Percentiles rank a stretch among this genome's conserved stretches.
These are phyloP conservation scores for Drosophila hydei DNA, from an alignment of 1,140 invertebrate genomes.

Conservation along the genomic window DNA sequence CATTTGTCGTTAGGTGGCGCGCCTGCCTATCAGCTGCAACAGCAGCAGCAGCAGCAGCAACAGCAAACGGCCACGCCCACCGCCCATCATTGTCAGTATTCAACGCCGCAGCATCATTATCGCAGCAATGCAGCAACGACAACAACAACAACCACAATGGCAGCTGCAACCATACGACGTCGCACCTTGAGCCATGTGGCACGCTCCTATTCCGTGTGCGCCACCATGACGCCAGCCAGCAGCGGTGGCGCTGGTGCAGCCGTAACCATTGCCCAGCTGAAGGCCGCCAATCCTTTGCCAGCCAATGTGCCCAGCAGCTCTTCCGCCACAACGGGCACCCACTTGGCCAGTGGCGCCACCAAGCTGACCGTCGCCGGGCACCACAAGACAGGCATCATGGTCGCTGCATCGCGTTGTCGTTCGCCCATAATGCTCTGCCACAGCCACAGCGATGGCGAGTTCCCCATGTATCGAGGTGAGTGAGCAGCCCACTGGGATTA, in stretches of 20 bases:
- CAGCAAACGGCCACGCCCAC: constrained; percentile 24
- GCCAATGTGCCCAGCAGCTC: constrained; percentile 30
- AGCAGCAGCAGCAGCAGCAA: constrained; percentile 47
- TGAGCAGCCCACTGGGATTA: constrained; percentile 25
- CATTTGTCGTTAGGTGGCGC: constrained; percentile 75
- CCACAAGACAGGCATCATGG: constrained; percentile 70
- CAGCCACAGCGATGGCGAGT: constrained; percentile 92
- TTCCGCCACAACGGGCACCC: constrained; percentile 17
- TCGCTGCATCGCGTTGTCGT: constrained; percentile 85
- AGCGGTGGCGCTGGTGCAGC: neutral
- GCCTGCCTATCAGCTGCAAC: constrained; percentile 55
- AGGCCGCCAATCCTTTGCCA: constrained; percentile 7
- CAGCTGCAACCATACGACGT: constrained; percentile 69
- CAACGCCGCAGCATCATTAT: constrained; percentile 77
- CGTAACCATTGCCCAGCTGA: constrained; percentile 7
- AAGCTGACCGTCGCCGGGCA: constrained; percentile 59
- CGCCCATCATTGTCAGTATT: constrained; percentile 61
- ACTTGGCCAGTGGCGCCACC: neutral
- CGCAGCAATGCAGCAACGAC: constrained; percentile 39
- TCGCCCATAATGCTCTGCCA: constrained; percentile 91
- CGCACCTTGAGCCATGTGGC: constrained; percentile 77
- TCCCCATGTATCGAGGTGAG: constrained; percentile 88
- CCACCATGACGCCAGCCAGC: constrained; percentile 46
- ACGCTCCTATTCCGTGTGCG: constrained; percentile 76
- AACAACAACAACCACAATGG: constrained; percentile 40